Evolutionary conservation across 30 jellyfish, hydroid and myxozoan genomes (phyloP).

Genomic region (Morbakka virulenta): DNA sequence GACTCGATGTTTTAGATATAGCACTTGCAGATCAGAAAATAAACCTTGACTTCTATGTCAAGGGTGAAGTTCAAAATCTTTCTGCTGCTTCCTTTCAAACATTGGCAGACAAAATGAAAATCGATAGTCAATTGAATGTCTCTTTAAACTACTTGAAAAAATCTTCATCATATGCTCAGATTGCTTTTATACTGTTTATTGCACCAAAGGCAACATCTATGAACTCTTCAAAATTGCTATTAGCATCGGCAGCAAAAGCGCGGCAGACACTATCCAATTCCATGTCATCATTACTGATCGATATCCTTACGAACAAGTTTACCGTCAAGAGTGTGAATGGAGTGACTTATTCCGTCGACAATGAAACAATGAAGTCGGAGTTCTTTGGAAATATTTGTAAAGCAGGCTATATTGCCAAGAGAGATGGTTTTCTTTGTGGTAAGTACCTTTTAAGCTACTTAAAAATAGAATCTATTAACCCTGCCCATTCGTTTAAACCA

Average conservation of each 20-base stretch:
- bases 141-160: background rate
- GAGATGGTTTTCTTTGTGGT: constrained; percentile 32
- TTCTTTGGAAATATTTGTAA: constrained; percentile 7
- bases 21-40: background rate
- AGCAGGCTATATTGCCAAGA: background rate
- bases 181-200: background rate
- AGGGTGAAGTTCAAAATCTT: background rate
- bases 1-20: constrained; percentile 25
- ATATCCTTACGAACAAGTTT: background rate
- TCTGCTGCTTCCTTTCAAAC: background rate
- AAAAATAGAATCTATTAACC: too few species aligned
- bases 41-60: background rate
- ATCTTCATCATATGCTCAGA: background rate
- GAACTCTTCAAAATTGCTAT: background rate
- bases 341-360: background rate
- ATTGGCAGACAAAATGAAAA: too few species aligned
- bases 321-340: background rate
- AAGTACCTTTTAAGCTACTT: constrained; percentile 13
- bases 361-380: constrained; percentile 3
- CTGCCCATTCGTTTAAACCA: too few species aligned
- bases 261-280: constrained; percentile 14
- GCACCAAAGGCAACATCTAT: background rate
- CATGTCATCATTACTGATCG: background rate
- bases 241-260: constrained; percentile 11
- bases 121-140: background rate